A percentile compares a stretch with the other conserved stretches of the same genome.
Evolutionary conservation across 2,113 vertebrate species (phyloP).

Genomic region (Phylloscopus trochiloides): DNA sequence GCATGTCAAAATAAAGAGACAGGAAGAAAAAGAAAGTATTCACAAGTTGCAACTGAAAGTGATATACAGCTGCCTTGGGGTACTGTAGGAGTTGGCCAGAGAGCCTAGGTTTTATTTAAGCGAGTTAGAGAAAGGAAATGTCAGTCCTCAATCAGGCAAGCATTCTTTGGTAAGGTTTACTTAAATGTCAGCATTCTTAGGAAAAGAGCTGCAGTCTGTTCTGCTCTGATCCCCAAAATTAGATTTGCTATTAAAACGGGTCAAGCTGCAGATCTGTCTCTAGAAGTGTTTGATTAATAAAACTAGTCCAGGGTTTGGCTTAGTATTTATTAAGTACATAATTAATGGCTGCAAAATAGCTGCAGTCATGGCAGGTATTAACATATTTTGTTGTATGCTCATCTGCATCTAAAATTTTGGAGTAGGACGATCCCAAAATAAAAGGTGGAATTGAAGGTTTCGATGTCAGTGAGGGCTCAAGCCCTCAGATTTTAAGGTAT

Average conservation of each 20-base stretch:
- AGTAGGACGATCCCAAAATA: background rate
- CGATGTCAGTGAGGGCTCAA: background rate
- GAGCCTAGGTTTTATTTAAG: conserved; percentile 68
- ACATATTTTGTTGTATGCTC: conserved; percentile 21
- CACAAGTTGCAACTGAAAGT: conserved; percentile 62
- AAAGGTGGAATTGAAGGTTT: conserved; percentile 13
- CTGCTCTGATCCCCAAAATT: conserved; percentile 32
- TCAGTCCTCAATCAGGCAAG: conserved; percentile 71
- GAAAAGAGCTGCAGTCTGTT: conserved; percentile 54
- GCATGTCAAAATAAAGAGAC: conserved; percentile 69
- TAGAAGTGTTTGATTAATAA: conserved; percentile 43
- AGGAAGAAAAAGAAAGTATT: conserved; percentile 61
- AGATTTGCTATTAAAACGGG: conserved; percentile 36
- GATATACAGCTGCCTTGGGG: conserved; percentile 65
- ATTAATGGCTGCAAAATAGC: conserved; percentile 49
- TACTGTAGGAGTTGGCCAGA: conserved; percentile 63
- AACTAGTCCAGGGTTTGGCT: conserved; percentile 6
- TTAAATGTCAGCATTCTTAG: conserved; percentile 72
- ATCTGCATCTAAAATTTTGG: conserved; percentile 25
- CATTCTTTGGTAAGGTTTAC: conserved; percentile 72
- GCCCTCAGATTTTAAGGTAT: background rate
- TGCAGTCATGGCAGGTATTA: conserved; percentile 8
- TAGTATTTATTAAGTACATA: conserved; percentile 50
- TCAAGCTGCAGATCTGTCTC: background rate
- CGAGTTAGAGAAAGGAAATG: conserved; percentile 76